Evolutionary conservation across 2,888 invertebrate genomes (phyloP), one percentile per base, ranked within the genome.

Genomic region (Zygaena filipendulae): DNA sequence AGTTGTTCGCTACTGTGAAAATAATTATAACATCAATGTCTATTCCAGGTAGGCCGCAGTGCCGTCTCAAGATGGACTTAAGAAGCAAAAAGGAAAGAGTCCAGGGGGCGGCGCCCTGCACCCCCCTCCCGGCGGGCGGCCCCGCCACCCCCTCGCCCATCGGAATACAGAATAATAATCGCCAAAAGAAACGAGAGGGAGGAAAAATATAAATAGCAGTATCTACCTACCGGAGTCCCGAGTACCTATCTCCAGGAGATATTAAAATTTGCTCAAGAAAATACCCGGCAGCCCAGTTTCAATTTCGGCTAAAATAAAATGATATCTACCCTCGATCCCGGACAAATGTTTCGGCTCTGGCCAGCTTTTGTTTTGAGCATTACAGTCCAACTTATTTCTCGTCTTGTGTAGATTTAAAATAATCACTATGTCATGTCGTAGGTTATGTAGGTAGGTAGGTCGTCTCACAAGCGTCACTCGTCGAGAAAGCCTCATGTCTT

Each of bases 81-180:
- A 77, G 79, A 77, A 79, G 77, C 79, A 77, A 79, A 79, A 79
- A 79, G 77, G 79, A 77, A 77, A 79, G 75, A 77, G 79, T 77
- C 62, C 61, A 40, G 48, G 61, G 74, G 72, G 67, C 47, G 62
- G 49, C 43, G 39, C 58, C 52, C 45, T 48, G 44, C 47, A 49
- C 52, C 47, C 54, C 55, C 33, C n/a, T n/a, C n/a, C n/a, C n/a
- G n/a, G n/a, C n/a, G n/a, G n/a, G n/a, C n/a, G 16, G 16, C 36
- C 55, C 51, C 47, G 49, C 52, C 47, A 53, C 55, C 34, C 58
- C 54, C 54, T 50, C 45, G 53, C 69, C 70, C 68, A 68, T 70
- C 59, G 69, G 69, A 75, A 77, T 66, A 74, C 79, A 77, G 79
- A 77, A 77, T 77, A 79, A 79, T 77, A 75, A 77, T 77, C 79